Evolutionary conservation across 1,140 invertebrate genomes (phyloP).

Genomic region (Drosophila trapezifrons): DNA sequence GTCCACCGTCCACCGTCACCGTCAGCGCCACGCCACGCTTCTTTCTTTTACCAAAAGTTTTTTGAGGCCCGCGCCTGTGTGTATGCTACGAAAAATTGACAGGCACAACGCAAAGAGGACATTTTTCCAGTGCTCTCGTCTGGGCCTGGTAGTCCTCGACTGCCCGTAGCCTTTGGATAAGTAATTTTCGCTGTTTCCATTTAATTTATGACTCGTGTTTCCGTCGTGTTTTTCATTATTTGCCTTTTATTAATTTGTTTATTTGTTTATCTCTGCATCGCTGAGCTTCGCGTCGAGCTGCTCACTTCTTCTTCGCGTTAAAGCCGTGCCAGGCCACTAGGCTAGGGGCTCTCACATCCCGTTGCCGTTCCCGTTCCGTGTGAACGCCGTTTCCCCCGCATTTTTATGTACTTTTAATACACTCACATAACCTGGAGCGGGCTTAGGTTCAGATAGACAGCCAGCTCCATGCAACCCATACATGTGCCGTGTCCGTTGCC

Average conservation of each 20-base stretch:
- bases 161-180: constrained; percentile 57
- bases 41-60: constrained; percentile 47
- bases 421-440: constrained; percentile 47
- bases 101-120: constrained; percentile 66
- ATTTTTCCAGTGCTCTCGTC: constrained; percentile 41
- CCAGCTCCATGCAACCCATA: constrained; percentile 45
- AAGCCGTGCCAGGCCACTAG: constrained; percentile 47
- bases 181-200: constrained; percentile 81
- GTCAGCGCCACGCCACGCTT: constrained; percentile 19
- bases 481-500: constrained; percentile 35
- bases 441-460: constrained; percentile 53
- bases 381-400: constrained; percentile 31
- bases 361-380: constrained; percentile 17
- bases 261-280: constrained; percentile 62
- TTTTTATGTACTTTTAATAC: constrained; percentile 73
- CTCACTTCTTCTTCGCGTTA: constrained; percentile 34
- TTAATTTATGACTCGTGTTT: constrained; percentile 81
- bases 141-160: constrained; percentile 12
- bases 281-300: constrained; percentile 23
- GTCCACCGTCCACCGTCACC: background rate
- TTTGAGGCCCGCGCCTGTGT: constrained; percentile 61
- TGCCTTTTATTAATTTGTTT: constrained; percentile 82
- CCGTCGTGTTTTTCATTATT: constrained; percentile 68
- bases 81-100: constrained; percentile 81
- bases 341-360: background rate